Conservation (phyloP, 2,113 vertebrate species). For the Nothoprocta perdicaria region DNA sequence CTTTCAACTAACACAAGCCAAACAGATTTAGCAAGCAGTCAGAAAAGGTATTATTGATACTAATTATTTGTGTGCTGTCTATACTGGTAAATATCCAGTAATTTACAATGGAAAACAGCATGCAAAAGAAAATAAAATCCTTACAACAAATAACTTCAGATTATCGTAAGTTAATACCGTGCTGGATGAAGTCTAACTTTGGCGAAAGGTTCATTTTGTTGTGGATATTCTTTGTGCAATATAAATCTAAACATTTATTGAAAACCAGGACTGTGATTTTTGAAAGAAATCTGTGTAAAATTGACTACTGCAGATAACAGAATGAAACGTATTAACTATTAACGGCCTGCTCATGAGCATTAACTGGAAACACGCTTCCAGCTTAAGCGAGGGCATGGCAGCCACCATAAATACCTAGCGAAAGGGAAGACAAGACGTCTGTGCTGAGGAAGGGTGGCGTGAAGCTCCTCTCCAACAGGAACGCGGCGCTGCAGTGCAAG, state of each 20-base stretch:
- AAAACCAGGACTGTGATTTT: neutral
- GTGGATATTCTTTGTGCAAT: neutral
- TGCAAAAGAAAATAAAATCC: neutral
- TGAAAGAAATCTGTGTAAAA: neutral
- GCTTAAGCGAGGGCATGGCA: neutral
- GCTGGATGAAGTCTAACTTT: neutral
- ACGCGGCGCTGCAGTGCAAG: neutral
- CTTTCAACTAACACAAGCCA: neutral
- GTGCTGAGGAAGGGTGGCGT: fast-evolving
- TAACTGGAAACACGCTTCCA: neutral
- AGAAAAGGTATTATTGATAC: neutral
- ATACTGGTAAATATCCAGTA: neutral
- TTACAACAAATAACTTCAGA: neutral
- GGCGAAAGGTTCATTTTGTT: neutral
- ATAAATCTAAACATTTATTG: neutral
- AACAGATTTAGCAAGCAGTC: neutral
- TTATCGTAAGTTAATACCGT: neutral
- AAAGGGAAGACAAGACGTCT: neutral
- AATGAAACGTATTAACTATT: neutral
- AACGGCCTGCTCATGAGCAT: neutral
- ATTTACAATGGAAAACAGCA: neutral
- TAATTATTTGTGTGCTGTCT: neutral
- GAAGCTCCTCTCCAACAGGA: neutral
- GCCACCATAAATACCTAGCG: neutral
- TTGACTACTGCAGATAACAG: neutral